phyloP scores from a whole-genome alignment of 2,113 vertebrate species.

The Cepphus grylle region DNA sequence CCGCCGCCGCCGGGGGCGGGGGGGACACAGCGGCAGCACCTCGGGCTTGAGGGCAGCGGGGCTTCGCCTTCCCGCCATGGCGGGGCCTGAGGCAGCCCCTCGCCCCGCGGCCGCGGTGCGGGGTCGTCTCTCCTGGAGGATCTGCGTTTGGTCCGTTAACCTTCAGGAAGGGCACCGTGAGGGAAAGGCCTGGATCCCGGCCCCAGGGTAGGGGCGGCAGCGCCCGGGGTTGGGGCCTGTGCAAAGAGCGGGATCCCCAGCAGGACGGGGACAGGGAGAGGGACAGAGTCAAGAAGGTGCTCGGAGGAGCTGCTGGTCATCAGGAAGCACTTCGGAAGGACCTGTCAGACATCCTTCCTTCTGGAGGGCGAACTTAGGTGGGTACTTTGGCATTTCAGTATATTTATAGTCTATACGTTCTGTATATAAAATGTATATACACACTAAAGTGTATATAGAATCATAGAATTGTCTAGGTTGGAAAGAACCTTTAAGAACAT shows the following conservation, averaged over 20 bases:
- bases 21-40: accelerated
- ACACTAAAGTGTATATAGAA: neutral
- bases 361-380: too few species aligned
- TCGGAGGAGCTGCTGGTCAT: neutral
- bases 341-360: neutral
- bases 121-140: accelerated
- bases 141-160: accelerated
- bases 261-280: neutral
- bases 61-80: neutral
- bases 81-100: neutral
- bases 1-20: neutral
- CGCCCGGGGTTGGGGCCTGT: neutral
- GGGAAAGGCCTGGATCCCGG: neutral
- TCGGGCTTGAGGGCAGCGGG: neutral
- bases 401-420: accelerated
- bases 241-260: neutral
- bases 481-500: neutral
- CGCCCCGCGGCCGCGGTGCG: neutral
- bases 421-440: too few species aligned
- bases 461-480: neutral
- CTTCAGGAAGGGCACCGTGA: accelerated
- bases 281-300: neutral
- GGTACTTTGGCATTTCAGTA: neutral
- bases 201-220: neutral
- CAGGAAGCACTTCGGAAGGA: neutral